A percentile compares a stretch with the other conserved stretches of the same genome.
Conservation (phyloP, 2,888 invertebrate species). For the Nomada fucata region DNA sequence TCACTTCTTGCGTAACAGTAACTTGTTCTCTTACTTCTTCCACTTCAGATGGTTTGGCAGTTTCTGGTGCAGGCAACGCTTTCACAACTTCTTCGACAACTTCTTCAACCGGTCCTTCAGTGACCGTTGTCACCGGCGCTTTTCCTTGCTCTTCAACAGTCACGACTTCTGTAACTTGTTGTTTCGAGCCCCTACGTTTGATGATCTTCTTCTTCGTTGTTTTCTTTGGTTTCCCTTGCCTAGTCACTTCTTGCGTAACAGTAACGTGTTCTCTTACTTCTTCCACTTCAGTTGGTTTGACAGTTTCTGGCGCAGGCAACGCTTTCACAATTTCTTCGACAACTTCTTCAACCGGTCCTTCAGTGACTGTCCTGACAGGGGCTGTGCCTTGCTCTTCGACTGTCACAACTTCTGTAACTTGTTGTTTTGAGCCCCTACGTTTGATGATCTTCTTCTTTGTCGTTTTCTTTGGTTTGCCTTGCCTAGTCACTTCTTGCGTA, state of each 20-base stretch:
- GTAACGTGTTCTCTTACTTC: too few relatives aligned
- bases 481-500: too few relatives aligned
- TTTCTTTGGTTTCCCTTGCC: conserved; percentile 79
- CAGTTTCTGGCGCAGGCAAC: too few relatives aligned
- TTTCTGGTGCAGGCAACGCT: conserved; percentile 15
- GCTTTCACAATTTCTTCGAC: too few relatives aligned
- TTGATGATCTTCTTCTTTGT: too few relatives aligned
- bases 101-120: conserved; percentile 52
- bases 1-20: conserved; percentile 76
- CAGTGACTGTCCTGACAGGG: too few relatives aligned
- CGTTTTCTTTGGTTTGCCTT: too few relatives aligned
- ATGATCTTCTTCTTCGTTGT: conserved; percentile 62
- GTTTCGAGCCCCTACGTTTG: conserved; percentile 62
- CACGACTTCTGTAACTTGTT: conserved; percentile 74
- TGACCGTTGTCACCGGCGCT: conserved; percentile 70
- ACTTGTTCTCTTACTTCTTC: conserved; percentile 69
- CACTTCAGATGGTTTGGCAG: conserved; percentile 80
- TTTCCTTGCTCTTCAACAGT: conserved; percentile 66
- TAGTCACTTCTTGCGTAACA: conserved; percentile 65
- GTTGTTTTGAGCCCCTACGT: too few relatives aligned
- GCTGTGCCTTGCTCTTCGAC: too few relatives aligned
- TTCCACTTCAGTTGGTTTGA: too few relatives aligned
- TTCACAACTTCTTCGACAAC: conserved; percentile 23
- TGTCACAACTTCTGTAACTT: too few relatives aligned
- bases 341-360: too few relatives aligned